Evolutionary conservation across 2,888 invertebrate genomes (phyloP), one percentile per base, ranked within the genome.

Genomic region (Hybos culiciformis): DNA sequence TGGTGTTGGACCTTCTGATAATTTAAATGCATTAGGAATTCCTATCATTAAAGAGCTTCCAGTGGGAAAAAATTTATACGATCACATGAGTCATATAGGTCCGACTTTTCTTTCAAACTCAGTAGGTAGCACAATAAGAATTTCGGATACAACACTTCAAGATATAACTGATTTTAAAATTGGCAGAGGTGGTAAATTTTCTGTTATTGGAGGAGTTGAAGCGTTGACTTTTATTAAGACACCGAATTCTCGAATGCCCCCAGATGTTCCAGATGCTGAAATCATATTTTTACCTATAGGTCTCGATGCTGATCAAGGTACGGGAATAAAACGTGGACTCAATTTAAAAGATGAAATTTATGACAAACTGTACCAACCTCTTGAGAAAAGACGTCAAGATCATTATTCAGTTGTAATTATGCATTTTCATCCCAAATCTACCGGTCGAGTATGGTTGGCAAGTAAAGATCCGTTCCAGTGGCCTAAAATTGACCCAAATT

Each of bases 401-500:
- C 71, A 69, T 7, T 77, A 70, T 70, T 72, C 69, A 37, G 61
- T 75, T 9, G 69, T 80, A 47, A 75, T 79, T 0, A 77, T 83
- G 65, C 61, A 82, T 9, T 70, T 83, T 39, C 75, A 81, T 56
- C 85, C 85, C 0, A 74, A 76, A 56, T 84, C 84, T n/a, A 66
- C 70, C 18, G 85, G 86, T 1, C 66, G 70, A 19, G 51, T 85
- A 1, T 71, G 70, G 54, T 64, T 92, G 8, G 73, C 70, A 52
- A 75, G 78, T 34, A 75, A 66, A n/a, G 76, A 90, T 66, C 85
- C 88, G 0, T 72, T 77, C 36, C 76, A 79, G 26, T 75, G 78
- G 52, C 88, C 91, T 0, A 64, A 75, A n/a, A 75, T 92, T 52
- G 77, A 83, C 53, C 80, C 86, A 0, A 84, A 90, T 54, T 90